Evolutionary conservation across 2,888 invertebrate genomes (phyloP).

Genomic region (Drosophila hamatofila): DNA sequence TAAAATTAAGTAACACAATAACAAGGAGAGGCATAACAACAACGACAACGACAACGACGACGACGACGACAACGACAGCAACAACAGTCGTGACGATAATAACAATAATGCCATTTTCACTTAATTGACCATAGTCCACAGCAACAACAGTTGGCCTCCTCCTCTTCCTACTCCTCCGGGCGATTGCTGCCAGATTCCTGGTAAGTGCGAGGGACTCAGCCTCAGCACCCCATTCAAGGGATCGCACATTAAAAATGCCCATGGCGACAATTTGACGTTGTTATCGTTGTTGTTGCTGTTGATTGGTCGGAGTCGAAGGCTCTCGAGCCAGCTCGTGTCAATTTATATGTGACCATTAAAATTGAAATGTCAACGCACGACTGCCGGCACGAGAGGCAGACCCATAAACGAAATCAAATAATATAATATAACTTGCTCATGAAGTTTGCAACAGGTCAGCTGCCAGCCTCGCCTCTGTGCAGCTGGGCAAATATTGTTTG

Average conservation of each 20-base stretch:
- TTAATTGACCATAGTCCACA: conserved; percentile 82
- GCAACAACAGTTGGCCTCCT: conserved; percentile 32
- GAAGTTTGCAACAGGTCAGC: conserved; percentile 48
- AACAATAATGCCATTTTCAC: conserved; percentile 78
- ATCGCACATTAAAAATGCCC: conserved; percentile 68
- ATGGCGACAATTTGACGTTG: conserved; percentile 66
- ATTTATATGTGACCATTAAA: conserved; percentile 59
- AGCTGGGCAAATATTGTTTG: background rate
- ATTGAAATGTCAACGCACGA: conserved; percentile 56
- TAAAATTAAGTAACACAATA: conserved; percentile 47
- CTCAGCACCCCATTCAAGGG: conserved; percentile 60
- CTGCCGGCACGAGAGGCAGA: conserved; percentile 30
- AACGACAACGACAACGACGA: conserved; percentile 34
- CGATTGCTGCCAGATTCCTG: conserved; percentile 41
- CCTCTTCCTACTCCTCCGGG: background rate
- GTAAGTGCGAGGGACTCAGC: conserved; percentile 36
- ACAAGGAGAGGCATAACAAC: conserved; percentile 32
- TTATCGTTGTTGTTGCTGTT: conserved; percentile 37
- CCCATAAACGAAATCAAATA: conserved; percentile 68
- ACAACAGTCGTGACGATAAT: conserved; percentile 51
- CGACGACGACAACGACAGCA: conserved; percentile 14
- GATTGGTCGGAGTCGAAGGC: conserved; percentile 27
- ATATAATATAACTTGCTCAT: conserved; percentile 58
- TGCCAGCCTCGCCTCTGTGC: conserved; percentile 14
- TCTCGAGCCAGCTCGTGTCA: conserved; percentile 21